phyloP scores from a whole-genome alignment of 2,888 invertebrate species.

The Drosophila kanekoi region DNA sequence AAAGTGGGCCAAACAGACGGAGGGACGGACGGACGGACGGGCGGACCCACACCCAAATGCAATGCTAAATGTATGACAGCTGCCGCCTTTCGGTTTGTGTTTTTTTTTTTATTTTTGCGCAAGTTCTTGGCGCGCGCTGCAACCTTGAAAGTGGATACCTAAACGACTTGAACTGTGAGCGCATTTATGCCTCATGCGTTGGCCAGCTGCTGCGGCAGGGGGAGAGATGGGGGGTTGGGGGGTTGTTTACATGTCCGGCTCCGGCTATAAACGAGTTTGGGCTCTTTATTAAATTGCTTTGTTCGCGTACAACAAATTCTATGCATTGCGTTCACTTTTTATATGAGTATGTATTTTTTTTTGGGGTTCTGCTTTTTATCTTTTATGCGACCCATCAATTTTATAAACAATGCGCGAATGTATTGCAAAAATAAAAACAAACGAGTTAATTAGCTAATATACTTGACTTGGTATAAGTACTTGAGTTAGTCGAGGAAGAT shows the following conservation, averaged over 20 bases:
- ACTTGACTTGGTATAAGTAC: not conserved
- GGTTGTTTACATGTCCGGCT: slow-evolving; percentile 65
- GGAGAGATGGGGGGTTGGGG: not conserved
- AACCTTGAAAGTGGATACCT: slow-evolving; percentile 77
- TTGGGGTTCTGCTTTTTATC: slow-evolving; percentile 13
- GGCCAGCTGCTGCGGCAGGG: not conserved
- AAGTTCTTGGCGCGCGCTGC: slow-evolving; percentile 62
- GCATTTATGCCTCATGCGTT: slow-evolving; percentile 43
- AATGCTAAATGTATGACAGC: slow-evolving; percentile 31
- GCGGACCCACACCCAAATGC: slow-evolving; percentile 69
- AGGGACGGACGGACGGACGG: not conserved
- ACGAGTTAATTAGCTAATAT: slow-evolving; percentile 26
- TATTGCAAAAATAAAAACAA: slow-evolving; percentile 16
- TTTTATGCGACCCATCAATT: slow-evolving; percentile 50
- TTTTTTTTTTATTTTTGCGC: slow-evolving; percentile 43
- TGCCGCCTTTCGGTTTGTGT: slow-evolving; percentile 47
- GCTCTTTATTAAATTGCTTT: slow-evolving; percentile 34
- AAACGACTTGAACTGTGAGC: slow-evolving; percentile 48
- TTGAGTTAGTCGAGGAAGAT: too few species aligned
- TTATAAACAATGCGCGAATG: slow-evolving; percentile 22
- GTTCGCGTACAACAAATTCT: slow-evolving; percentile 45
- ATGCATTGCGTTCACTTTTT: slow-evolving; percentile 55
- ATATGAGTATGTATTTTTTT: not conserved
- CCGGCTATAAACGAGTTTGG: slow-evolving; percentile 62
- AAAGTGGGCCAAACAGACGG: slow-evolving; percentile 40